Evolutionary conservation across 2,797 vertebrate species (phyloP).

Genomic region (Pangasius krempfi): DNA sequence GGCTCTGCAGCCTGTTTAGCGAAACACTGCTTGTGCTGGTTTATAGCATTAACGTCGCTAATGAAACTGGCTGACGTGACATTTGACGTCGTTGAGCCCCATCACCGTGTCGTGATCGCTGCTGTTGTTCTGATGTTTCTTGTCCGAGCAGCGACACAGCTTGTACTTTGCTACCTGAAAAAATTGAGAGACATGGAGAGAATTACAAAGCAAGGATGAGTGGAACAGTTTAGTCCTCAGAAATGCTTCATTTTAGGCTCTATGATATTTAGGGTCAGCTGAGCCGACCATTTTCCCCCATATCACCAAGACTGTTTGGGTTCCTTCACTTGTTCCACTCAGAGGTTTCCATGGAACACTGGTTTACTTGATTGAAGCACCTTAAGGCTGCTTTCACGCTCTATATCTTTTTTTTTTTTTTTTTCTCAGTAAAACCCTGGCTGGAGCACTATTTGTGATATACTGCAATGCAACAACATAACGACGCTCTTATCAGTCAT

Average conservation of each 20-base stretch:
- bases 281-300: not conserved
- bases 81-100: slow-evolving; percentile 94
- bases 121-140: slow-evolving; percentile 88
- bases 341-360: not conserved
- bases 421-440: not conserved
- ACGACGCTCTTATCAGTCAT: not conserved
- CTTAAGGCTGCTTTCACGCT: not conserved
- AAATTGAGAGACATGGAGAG: not conserved
- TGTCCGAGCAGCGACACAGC: slow-evolving; percentile 87
- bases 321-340: not conserved
- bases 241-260: not conserved
- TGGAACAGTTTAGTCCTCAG: not conserved
- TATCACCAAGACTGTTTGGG: not conserved
- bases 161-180: slow-evolving; percentile 91
- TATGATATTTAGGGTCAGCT: not conserved
- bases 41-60: slow-evolving; percentile 47
- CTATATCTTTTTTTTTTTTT: not conserved
- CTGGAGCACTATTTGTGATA: not conserved
- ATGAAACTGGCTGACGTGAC: slow-evolving; percentile 90
- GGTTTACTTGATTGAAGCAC: not conserved
- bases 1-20: not conserved
- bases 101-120: slow-evolving; percentile 89
- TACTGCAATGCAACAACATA: not conserved
- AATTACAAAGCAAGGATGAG: not conserved
- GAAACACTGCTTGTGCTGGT: not conserved